These are phyloP conservation scores for Eristalis arbustorum DNA, from an alignment of 2,888 invertebrate genomes.

Conservation along the genomic window DNA sequence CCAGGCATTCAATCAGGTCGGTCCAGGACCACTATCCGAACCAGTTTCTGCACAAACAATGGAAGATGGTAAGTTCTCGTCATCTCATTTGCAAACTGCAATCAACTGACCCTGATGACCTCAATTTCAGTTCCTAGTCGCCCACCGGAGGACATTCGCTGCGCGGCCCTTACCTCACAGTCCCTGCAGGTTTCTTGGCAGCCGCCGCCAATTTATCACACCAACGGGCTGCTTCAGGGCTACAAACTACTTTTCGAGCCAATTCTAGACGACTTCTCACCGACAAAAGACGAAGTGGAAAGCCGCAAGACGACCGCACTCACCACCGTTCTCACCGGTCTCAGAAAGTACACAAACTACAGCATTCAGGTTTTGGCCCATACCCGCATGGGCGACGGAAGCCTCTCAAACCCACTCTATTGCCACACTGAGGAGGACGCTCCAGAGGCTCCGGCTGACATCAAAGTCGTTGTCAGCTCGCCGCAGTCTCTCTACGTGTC, in stretches of 20 bases:
- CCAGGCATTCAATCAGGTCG: slow-evolving; percentile 88
- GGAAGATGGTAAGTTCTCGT: slow-evolving; percentile 85
- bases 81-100: background rate
- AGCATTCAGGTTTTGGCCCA: slow-evolving; percentile 89
- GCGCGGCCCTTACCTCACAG: slow-evolving; percentile 87
- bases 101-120: background rate
- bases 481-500: slow-evolving; percentile 88
- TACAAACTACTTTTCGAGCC: slow-evolving; percentile 87
- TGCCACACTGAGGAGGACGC: slow-evolving; percentile 91
- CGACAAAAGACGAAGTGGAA: slow-evolving; percentile 82
- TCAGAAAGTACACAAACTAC: slow-evolving; percentile 90
- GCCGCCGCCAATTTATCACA: slow-evolving; percentile 86
- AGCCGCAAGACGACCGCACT: slow-evolving; percentile 86
- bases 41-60: slow-evolving; percentile 86
- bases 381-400: slow-evolving; percentile 89
- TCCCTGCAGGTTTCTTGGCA: slow-evolving; percentile 91
- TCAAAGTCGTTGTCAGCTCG: slow-evolving; percentile 89
- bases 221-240: slow-evolving; percentile 89
- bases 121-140: slow-evolving; percentile 85
- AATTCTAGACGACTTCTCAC: slow-evolving; percentile 82
- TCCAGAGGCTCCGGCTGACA: slow-evolving; percentile 89
- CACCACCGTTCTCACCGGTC: slow-evolving; percentile 85
- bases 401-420: slow-evolving; percentile 84
- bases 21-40: slow-evolving; percentile 87
- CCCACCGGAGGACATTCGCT: slow-evolving; percentile 89